Base-by-base conservation (phyloP, 2,888 invertebrate genomes). In the Drosophila cognata region DNA sequence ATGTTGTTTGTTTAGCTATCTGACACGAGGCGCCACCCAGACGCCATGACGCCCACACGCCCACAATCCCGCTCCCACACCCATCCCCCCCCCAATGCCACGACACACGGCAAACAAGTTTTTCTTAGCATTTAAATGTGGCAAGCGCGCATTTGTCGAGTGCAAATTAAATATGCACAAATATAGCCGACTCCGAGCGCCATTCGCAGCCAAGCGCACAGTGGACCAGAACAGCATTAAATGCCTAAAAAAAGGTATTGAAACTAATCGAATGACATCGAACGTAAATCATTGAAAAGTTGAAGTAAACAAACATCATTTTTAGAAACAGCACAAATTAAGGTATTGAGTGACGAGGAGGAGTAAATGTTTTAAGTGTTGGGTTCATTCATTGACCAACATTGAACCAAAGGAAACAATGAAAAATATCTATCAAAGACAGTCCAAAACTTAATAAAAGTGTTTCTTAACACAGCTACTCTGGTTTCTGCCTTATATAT, bases 101-200 rank as follows among this genome's bases (percentile, higher is more conserved):
- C 11, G 31, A n/a, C 35, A 18, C 31, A 18, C 43, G 28, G 33
- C 43, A 43, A 51, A 29, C 51, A 50, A 59, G 68, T 63, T 68
- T 60, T 68, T 65, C 65, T 55, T 65, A 50, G 62, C 62, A 60
- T 46, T 76, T 62, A 71, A 71, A 69, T 69, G 59, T 52, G 65
- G 79, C 55, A 80, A 88, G 88, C 83, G 84, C 81, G 75, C 70
- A 74, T 84, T 84, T 73, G 70, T 76, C 55, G 74, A 89, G 89
- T 88, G 81, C 79, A 89, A 87, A 89, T 89, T 86, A 91, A 89
- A 91, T 88, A 89, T 88, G 86, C 78, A 52, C 79, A 77, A 79
- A 74, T 71, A 58, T 67, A 59, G 67, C 71, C 67, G 71, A 63
- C 76, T 71, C 74, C 68, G 41, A 72, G 64, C 68, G 69, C 60